phyloP scores from a whole-genome alignment of 2,113 vertebrate species.

The Elaphurus davidianus region DNA sequence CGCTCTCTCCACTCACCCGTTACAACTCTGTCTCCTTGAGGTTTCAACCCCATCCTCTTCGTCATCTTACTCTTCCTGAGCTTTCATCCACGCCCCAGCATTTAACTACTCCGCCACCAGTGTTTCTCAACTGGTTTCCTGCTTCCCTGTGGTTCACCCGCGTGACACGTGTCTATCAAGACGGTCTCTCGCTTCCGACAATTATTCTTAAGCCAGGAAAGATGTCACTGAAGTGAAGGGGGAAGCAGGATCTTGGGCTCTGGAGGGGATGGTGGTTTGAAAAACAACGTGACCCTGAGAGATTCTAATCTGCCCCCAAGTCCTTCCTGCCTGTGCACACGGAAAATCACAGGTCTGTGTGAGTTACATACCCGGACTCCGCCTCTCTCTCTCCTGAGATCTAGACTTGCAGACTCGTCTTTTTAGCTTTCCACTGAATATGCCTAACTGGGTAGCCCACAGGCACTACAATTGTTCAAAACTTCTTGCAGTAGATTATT shows the following conservation, averaged over 20 bases:
- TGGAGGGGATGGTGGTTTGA: neutral
- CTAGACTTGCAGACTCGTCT: neutral
- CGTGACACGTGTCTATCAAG: neutral
- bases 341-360: neutral
- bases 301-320: neutral
- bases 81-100: neutral
- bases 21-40: neutral
- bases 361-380: neutral
- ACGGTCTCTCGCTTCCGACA: neutral
- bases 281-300: neutral
- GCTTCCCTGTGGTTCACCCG: neutral
- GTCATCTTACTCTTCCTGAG: neutral
- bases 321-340: neutral
- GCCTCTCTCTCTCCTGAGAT: neutral
- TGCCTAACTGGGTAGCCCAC: neutral
- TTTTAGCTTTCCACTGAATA: neutral
- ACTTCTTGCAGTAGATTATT: neutral
- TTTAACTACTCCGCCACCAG: neutral
- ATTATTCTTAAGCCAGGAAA: neutral
- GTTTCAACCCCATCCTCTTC: neutral
- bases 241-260: neutral
- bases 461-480: neutral
- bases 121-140: neutral
- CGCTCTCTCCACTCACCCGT: neutral
- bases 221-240: neutral